phyloP scores from a whole-genome alignment of 2,888 invertebrate genomes.

The Patella caerulea region DNA sequence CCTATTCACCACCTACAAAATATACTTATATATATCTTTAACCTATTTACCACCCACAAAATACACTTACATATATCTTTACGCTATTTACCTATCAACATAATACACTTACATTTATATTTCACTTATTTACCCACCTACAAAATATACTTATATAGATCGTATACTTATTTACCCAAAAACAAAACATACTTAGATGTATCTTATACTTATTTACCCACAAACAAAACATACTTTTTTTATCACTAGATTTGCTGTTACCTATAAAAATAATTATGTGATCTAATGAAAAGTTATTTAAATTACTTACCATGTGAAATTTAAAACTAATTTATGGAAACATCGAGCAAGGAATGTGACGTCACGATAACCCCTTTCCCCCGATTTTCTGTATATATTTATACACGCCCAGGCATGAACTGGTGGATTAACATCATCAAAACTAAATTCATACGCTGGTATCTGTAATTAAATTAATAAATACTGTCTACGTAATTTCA shows the following conservation, averaged over 20 bases:
- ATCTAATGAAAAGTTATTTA: not conserved
- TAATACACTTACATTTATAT: slow-evolving; percentile 33
- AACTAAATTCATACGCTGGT: slow-evolving; percentile 71
- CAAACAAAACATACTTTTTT: no score
- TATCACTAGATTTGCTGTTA: no score
- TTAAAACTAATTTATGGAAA: slow-evolving; percentile 69
- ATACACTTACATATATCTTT: no score
- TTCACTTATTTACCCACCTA: slow-evolving; percentile 71
- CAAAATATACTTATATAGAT: slow-evolving; percentile 9
- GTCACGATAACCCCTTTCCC: slow-evolving; percentile 57
- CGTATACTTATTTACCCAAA: not conserved
- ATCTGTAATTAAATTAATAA: slow-evolving; percentile 46
- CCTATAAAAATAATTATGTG: no score
- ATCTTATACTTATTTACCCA: no score
- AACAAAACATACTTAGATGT: not conserved
- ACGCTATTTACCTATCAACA: no score
- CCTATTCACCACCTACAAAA: not conserved
- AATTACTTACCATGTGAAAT: slow-evolving; percentile 68
- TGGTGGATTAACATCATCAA: slow-evolving; percentile 71
- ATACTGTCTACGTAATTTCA: not conserved
- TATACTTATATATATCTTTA: not conserved
- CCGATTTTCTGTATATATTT: slow-evolving; percentile 60
- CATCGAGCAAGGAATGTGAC: slow-evolving; percentile 65
- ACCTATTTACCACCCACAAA: not conserved
- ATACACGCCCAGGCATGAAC: slow-evolving; percentile 70